phyloP scores from a whole-genome alignment of 2,113 vertebrate genomes.

The Lophotis ruficrista region DNA sequence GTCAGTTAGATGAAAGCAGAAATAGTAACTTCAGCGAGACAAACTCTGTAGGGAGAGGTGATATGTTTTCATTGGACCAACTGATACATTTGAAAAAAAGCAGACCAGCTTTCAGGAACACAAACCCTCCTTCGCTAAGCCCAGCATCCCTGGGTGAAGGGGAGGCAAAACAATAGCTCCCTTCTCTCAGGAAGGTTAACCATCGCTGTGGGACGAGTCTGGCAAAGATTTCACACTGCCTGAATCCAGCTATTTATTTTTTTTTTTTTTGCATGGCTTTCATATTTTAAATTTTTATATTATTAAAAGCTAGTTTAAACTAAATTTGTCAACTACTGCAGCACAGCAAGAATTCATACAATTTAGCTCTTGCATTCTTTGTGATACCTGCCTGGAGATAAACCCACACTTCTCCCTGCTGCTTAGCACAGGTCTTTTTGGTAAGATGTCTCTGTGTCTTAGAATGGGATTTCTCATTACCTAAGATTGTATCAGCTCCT shows the following conservation, averaged over 20 bases:
- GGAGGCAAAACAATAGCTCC: background rate
- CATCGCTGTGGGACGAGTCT: background rate
- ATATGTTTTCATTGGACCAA: background rate
- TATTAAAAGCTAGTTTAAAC: background rate
- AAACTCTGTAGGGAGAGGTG: background rate
- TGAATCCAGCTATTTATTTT: background rate
- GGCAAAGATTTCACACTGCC: background rate
- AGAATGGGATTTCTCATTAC: background rate
- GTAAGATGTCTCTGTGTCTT: background rate
- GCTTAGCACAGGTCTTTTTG: background rate
- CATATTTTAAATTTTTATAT: background rate
- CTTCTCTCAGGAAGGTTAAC: constrained; percentile 23
- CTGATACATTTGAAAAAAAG: background rate
- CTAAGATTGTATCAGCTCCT: background rate
- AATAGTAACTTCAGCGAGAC: background rate
- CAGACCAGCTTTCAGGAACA: background rate
- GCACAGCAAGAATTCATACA: background rate
- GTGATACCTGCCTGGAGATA: background rate
- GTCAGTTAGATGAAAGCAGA: background rate
- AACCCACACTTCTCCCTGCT: background rate
- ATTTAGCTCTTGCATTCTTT: background rate
- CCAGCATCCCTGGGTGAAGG: background rate
- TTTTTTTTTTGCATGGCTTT: background rate
- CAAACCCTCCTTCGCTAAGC: background rate
- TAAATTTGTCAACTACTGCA: background rate